phyloP scores from a whole-genome alignment of 2,888 invertebrate genomes.

The Heliothis peltigera region DNA sequence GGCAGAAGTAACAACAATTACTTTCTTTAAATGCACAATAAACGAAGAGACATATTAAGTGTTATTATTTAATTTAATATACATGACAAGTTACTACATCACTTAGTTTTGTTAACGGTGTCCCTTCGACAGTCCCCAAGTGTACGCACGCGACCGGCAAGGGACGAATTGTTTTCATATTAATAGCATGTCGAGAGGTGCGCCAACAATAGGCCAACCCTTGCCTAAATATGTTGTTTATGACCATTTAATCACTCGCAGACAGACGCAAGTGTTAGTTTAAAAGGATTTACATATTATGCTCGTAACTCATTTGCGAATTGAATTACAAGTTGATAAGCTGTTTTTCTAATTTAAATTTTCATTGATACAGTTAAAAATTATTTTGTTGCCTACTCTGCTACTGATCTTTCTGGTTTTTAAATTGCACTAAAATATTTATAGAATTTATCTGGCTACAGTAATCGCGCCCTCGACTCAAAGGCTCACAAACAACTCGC shows the following conservation, averaged over 20 bases:
- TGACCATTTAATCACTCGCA: conserved; percentile 70
- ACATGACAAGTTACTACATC: not conserved
- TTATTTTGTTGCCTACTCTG: no score
- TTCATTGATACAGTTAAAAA: not conserved
- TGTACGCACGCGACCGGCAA: conserved; percentile 78
- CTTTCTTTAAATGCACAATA: no score
- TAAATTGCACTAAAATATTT: not conserved
- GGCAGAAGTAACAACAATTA: no score
- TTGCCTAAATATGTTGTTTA: conserved; percentile 74
- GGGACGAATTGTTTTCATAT: conserved; percentile 89
- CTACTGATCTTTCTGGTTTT: no score
- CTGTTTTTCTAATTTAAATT: not conserved
- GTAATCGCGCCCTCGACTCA: conserved; percentile 44
- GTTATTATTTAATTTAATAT: not conserved
- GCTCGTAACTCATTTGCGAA: conserved; percentile 6
- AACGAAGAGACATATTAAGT: no score
- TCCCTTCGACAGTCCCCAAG: conserved; percentile 62
- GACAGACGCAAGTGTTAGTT: conserved; percentile 20
- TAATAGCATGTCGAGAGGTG: conserved; percentile 87
- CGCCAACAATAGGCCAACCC: conserved; percentile 77
- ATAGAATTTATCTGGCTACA: conserved; percentile 4
- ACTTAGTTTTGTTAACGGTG: not conserved
- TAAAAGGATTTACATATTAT: conserved; percentile 8
- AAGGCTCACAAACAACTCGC: conserved; percentile 51
- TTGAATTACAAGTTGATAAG: not conserved